These are phyloP conservation scores for Nephrotoma guestfalica DNA, from an alignment of 2,888 invertebrate genomes.

Conservation along the genomic window DNA sequence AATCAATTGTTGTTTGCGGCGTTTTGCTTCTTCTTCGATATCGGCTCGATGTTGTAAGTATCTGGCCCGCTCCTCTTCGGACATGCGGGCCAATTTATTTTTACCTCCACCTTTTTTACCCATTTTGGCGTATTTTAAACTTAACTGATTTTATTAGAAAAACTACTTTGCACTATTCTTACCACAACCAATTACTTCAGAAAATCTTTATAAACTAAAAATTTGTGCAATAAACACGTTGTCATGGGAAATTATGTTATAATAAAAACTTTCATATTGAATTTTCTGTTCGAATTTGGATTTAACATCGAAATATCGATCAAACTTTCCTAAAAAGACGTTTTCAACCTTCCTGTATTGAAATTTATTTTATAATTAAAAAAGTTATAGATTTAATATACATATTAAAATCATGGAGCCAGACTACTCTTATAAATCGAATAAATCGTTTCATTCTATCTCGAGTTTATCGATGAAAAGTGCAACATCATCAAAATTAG, in stretches of 20 bases:
- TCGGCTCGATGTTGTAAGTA: constrained; percentile 73
- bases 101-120: constrained; percentile 53
- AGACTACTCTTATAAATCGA: background rate
- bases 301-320: background rate
- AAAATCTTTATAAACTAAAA: background rate
- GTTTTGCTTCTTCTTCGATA: constrained; percentile 62
- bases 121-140: constrained; percentile 19
- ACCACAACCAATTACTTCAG: background rate
- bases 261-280: background rate
- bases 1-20: constrained; percentile 66
- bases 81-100: constrained; percentile 68
- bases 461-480: background rate
- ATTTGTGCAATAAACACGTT: background rate
- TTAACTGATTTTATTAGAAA: background rate
- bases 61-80: constrained; percentile 65
- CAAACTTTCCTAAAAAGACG: background rate
- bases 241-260: background rate
- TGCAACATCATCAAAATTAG: background rate
- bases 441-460: background rate
- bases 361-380: background rate
- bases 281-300: background rate
- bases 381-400: background rate
- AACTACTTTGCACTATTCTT: background rate
- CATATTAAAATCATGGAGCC: background rate
- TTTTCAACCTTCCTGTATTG: background rate